phyloP scores from a whole-genome alignment of 2,888 invertebrate genomes.

The Diarsia dahlii region DNA sequence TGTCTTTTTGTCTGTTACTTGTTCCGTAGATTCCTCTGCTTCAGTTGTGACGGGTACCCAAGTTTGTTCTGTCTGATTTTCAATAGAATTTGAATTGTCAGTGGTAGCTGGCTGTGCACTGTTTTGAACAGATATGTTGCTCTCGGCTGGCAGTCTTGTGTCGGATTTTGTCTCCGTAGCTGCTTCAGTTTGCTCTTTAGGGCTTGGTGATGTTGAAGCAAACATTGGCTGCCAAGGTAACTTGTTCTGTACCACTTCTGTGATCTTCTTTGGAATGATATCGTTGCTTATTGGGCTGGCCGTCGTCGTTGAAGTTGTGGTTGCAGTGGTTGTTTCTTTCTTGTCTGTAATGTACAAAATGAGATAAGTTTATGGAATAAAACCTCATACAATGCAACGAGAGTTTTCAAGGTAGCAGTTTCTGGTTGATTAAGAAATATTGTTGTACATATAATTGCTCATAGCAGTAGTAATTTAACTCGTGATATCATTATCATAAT shows the following conservation, averaged over 20 bases:
- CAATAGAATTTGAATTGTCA: slow-evolving; percentile 68
- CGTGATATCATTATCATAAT: not conserved
- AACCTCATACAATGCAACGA: not conserved
- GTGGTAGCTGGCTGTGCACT: slow-evolving; percentile 74
- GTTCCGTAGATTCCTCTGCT: slow-evolving; percentile 71
- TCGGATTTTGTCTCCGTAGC: slow-evolving; percentile 79
- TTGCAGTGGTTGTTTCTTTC: slow-evolving; percentile 73
- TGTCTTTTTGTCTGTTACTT: slow-evolving; percentile 70
- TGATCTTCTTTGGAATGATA: slow-evolving; percentile 78
- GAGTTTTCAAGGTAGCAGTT: not conserved
- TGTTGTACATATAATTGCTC: not conserved
- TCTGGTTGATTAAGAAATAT: slow-evolving; percentile 4
- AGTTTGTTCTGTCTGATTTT: slow-evolving; percentile 72
- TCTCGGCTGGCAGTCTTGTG: slow-evolving; percentile 79
- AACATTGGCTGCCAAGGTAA: slow-evolving; percentile 78
- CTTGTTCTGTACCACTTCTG: slow-evolving; percentile 80
- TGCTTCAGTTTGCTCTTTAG: slow-evolving; percentile 65
- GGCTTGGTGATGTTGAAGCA: slow-evolving; percentile 66
- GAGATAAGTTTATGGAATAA: slow-evolving; percentile 10
- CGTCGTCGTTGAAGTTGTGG: slow-evolving; percentile 73
- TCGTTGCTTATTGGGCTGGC: slow-evolving; percentile 76
- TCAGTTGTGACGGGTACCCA: slow-evolving; percentile 76
- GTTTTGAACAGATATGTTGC: slow-evolving; percentile 80
- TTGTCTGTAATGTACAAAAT: slow-evolving; percentile 80
- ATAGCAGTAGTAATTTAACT: not conserved